Conservation (phyloP, 2,888 invertebrate species). For the Melieria omissa region DNA sequence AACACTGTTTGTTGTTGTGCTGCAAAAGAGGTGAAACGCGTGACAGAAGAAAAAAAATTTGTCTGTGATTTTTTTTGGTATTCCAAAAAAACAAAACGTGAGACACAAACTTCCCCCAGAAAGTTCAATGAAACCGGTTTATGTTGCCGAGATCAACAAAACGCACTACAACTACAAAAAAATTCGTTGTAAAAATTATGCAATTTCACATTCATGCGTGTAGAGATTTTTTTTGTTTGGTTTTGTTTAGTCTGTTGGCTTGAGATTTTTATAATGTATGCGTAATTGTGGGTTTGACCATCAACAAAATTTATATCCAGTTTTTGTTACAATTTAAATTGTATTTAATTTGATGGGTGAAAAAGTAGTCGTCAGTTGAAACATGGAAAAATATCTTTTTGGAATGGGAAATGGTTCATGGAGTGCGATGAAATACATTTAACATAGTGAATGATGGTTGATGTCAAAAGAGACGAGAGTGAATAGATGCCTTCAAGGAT, state of each 20-base stretch:
- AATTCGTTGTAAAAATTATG: slow-evolving; percentile 7
- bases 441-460: no score
- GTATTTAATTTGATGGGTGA: no score
- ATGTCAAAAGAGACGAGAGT: no score
- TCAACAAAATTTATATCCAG: no score
- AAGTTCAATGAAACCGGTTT: slow-evolving; percentile 54
- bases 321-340: no score
- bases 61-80: background rate
- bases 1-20: no score
- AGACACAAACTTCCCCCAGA: slow-evolving; percentile 29
- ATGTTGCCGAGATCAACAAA: slow-evolving; percentile 16
- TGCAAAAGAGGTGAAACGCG: slow-evolving; percentile 21
- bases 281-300: no score
- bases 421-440: no score
- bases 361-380: no score
- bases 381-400: no score
- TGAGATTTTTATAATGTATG: background rate
- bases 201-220: slow-evolving; percentile 3
- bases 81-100: slow-evolving; percentile 1
- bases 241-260: background rate
- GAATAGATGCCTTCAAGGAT: no score
- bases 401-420: no score
- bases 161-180: slow-evolving; percentile 1
- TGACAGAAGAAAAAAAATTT: slow-evolving; percentile 9
- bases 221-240: background rate